Evolutionary conservation across 2,113 vertebrate genomes (phyloP).

Genomic region (Eurystomus gularis): DNA sequence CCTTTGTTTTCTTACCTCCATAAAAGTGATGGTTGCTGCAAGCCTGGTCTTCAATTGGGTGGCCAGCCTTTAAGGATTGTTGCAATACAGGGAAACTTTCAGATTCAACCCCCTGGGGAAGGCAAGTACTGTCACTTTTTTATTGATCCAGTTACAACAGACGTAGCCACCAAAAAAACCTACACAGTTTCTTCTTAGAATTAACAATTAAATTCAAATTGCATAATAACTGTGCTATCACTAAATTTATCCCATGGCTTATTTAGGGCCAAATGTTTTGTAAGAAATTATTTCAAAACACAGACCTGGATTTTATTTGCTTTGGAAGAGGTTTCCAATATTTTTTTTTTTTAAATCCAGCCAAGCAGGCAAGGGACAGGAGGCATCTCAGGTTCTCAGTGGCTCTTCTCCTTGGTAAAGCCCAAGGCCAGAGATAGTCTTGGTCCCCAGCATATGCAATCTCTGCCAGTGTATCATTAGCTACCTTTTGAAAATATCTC

Average conservation of each 20-base stretch:
- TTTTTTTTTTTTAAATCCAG: background rate
- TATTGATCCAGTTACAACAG: background rate
- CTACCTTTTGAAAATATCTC: background rate
- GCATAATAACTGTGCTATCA: background rate
- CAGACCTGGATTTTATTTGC: background rate
- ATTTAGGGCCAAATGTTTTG: background rate
- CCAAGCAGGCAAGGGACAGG: background rate
- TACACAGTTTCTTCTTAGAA: background rate
- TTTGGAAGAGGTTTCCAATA: background rate
- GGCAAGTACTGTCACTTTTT: background rate
- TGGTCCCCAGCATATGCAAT: background rate
- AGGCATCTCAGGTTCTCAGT: background rate
- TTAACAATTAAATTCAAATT: background rate
- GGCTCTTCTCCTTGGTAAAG: background rate
- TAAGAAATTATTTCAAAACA: background rate
- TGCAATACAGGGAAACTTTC: constrained; percentile 83
- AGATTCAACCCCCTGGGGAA: constrained; percentile 85
- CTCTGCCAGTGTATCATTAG: background rate
- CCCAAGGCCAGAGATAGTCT: background rate
- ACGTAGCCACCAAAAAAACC: background rate
- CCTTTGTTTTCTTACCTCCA: constrained; percentile 74
- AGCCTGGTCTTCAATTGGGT: constrained; percentile 74
- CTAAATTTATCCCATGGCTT: background rate
- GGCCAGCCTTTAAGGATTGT: constrained; percentile 80
- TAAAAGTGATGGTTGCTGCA: constrained; percentile 81